Evolutionary conservation across 2,113 vertebrate genomes (phyloP).

Genomic region (Chionomys nivalis): DNA sequence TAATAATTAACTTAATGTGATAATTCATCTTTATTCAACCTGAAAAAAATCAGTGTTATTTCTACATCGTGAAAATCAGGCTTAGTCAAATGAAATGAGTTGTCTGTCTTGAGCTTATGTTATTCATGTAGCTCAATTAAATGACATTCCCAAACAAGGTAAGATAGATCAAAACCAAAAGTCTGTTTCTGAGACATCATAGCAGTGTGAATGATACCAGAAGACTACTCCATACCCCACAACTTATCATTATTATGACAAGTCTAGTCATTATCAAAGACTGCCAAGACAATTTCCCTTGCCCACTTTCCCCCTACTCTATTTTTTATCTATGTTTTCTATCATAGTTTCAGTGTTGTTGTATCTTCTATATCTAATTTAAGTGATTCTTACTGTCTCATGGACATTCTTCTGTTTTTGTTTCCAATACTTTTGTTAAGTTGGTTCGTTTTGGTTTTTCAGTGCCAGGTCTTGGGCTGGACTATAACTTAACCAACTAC

Average conservation of each 20-base stretch:
- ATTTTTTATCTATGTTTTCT: neutral
- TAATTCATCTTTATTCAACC: conserved; percentile 62
- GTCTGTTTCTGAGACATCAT: neutral
- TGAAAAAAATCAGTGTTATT: conserved; percentile 65
- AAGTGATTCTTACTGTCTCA: conserved; percentile 50
- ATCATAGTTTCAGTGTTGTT: conserved; percentile 2
- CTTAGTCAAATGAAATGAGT: conserved; percentile 49
- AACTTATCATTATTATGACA: neutral
- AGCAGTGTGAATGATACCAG: neutral
- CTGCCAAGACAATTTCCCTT: conserved; percentile 56
- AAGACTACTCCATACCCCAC: neutral
- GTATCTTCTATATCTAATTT: conserved; percentile 57
- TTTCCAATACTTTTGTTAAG: neutral
- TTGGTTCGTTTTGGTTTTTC: neutral
- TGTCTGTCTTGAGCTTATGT: neutral
- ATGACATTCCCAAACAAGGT: neutral
- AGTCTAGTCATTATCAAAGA: conserved; percentile 6
- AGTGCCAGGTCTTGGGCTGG: neutral
- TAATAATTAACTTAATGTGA: conserved; percentile 74
- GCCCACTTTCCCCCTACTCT: neutral
- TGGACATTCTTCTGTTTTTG: conserved; percentile 13
- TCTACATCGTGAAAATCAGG: conserved; percentile 63
- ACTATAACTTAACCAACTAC: neutral
- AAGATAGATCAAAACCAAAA: conserved; percentile 30
- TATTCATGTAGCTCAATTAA: neutral